phyloP scores from a whole-genome alignment of 2,888 invertebrate genomes.

The Ennomos quercinarius region DNA sequence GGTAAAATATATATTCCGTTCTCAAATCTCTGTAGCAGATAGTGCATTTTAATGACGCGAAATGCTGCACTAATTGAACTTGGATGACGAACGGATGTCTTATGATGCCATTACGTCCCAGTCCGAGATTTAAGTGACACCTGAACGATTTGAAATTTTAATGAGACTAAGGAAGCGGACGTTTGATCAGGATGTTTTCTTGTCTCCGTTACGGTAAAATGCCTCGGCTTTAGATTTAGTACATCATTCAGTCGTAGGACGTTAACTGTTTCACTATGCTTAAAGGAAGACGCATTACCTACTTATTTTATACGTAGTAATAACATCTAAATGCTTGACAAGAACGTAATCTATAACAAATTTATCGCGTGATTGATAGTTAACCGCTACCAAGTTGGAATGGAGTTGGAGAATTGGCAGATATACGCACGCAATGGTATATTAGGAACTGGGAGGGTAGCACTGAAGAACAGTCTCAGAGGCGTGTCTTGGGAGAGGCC shows the following conservation, averaged over 20 bases:
- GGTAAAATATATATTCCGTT: neutral
- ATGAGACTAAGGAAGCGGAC: constrained; percentile 19
- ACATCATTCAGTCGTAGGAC: neutral
- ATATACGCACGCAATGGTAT: no score
- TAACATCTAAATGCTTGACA: no score
- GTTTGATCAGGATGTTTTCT: constrained; percentile 26
- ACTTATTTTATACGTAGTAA: no score
- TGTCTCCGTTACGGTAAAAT: constrained; percentile 15
- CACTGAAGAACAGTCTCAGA: no score
- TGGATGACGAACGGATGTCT: constrained; percentile 44
- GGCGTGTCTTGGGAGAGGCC: no score
- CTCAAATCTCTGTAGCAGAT: constrained; percentile 63
- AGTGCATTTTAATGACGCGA: constrained; percentile 86
- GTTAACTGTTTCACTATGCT: no score
- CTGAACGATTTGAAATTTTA: constrained; percentile 60
- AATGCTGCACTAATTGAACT: constrained; percentile 73
- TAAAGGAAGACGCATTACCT: no score
- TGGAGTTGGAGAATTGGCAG: no score
- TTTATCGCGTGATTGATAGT: no score
- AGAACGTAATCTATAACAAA: no score
- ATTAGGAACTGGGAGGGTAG: no score
- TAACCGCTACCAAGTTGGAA: no score
- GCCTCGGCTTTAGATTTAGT: constrained; percentile 1
- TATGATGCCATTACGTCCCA: constrained; percentile 58
- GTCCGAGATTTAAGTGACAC: constrained; percentile 66